Base-by-base conservation (phyloP, 2,797 vertebrate species). In the Neomorphus geoffroyi region DNA sequence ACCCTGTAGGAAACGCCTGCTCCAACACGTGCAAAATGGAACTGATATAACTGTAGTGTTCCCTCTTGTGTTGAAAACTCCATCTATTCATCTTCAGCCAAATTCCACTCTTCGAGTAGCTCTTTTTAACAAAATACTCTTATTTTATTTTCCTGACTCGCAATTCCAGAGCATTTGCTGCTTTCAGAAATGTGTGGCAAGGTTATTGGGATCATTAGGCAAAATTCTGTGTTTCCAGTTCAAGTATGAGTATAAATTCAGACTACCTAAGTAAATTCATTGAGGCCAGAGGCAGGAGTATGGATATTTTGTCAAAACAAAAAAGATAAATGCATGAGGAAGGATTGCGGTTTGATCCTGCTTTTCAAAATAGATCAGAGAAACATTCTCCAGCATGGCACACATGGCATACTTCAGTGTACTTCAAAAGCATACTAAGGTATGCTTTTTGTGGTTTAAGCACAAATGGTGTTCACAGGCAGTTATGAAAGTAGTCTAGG, bases 401-500 rank as follows among this genome's bases (percentile, higher is more conserved):
- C 3, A 14, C 0, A 11, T 50, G 35, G 2, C 10, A 2, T 43
- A 1, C 6, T 65, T 62, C 41, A 17, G 14, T 41, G 39, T 41
- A 41, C 14, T 41, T 14, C 39, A 41, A 41, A 41, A 41, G 39
- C 39, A 41, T 41, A 41, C 39, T 41, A 30, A 69, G 21, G 2
- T 22, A 4, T 60, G 9, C 10, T 65, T 11, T 87, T 11, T 3
- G 33, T 41, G 9, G 14, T 71, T 15, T 45, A 23, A 27, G 16
- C 8, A 61, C 30, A 65, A 65, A 69, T 22, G 26, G 6, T 53
- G 18, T 3, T 72, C 46, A 30, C 4, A 22, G 13, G 7, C 27
- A 80, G 6, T 18, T 27, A 27, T n/a, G 9, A 3, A 24, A 8
- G 13, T 51, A 66, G 27, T 22, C 35, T 43, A 33, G 32, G 28